Conservation (phyloP, 2,797 vertebrate genomes). For the Gallinago solitaria region DNA sequence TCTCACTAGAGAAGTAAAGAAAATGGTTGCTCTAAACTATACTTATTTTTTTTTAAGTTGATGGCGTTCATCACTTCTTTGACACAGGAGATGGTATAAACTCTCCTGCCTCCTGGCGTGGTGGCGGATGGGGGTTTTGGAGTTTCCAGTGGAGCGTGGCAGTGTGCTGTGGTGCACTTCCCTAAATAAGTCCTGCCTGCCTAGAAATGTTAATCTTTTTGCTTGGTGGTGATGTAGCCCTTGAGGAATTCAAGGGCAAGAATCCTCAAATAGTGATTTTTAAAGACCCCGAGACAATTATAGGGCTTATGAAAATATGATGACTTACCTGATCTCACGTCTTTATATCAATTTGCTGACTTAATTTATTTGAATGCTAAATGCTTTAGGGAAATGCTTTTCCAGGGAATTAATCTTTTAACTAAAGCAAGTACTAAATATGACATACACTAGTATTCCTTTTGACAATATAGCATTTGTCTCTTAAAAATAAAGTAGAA, state of each 20-base stretch:
- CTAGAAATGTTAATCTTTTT: not conserved
- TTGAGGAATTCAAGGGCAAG: conserved; percentile 18
- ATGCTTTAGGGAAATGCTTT: conserved; percentile 41
- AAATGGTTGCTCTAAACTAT: not conserved
- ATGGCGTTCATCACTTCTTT: not conserved
- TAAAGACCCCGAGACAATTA: not conserved
- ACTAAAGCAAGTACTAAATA: conserved; percentile 9
- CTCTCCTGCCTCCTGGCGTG: not conserved
- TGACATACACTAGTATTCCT: not conserved
- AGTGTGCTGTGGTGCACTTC: not conserved
- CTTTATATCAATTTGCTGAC: conserved; percentile 6
- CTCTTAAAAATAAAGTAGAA: conserved; percentile 27
- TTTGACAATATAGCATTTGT: conserved; percentile 20
- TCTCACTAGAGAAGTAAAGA: not conserved
- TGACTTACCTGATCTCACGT: not conserved
- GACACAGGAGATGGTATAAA: not conserved
- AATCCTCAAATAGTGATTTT: not conserved
- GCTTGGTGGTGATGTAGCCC: not conserved
- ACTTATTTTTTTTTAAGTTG: not conserved
- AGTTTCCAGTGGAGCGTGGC: not conserved
- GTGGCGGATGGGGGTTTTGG: not conserved
- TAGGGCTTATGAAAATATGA: not conserved
- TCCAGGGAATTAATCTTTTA: conserved; percentile 39
- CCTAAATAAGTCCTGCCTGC: not conserved
- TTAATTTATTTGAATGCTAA: conserved; percentile 36